Evolutionary conservation across 2,113 vertebrate genomes (phyloP).

Genomic region (Smithornis capensis): DNA sequence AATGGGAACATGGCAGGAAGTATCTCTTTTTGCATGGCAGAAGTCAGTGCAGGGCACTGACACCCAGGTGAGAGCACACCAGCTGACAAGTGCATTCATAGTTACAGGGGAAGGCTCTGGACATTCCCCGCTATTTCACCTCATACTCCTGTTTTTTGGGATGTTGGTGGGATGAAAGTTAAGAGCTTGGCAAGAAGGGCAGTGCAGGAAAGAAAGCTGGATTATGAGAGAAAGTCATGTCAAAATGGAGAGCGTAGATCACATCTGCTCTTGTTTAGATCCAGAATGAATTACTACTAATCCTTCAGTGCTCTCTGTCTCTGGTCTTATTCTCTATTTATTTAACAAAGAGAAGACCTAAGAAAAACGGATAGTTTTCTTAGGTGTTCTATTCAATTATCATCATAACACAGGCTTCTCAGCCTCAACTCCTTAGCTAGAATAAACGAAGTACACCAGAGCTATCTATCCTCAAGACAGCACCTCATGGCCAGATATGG

Average conservation of each 20-base stretch:
- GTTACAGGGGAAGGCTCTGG: not conserved
- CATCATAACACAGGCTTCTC: not conserved
- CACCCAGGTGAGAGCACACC: fast-evolving
- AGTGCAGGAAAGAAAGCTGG: not conserved
- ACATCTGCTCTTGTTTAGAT: not conserved
- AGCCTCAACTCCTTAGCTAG: not conserved
- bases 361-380: not conserved
- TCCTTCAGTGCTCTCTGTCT: not conserved
- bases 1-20: not conserved
- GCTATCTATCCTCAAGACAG: not conserved
- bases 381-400: not conserved
- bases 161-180: not conserved
- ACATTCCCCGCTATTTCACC: not conserved
- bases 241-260: not conserved
- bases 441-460: not conserved
- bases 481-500: not conserved
- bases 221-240: not conserved
- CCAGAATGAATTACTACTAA: not conserved
- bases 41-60: not conserved
- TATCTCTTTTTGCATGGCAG: not conserved
- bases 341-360: not conserved
- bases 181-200: not conserved
- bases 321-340: not conserved
- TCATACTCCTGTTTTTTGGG: too few species aligned
- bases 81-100: not conserved